Base-by-base conservation (phyloP, 2,888 invertebrate genomes). In the Sminthurinus aureus region DNA sequence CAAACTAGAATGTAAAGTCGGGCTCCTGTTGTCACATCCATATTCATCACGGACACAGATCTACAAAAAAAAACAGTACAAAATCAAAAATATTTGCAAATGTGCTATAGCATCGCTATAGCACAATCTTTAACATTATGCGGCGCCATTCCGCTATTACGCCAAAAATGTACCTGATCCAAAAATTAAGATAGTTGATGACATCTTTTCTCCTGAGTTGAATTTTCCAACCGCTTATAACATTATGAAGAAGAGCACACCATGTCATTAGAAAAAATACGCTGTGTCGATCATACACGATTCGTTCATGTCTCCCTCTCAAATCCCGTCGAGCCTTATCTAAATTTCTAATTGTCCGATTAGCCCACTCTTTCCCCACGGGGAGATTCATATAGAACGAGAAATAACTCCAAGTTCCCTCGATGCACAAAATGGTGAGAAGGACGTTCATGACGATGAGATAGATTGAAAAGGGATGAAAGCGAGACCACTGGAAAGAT, bases 181-280 rank as follows among this genome's bases (percentile, higher is more conserved):
- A 82, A 51, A 82, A 82, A 66, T 77, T 82, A 8, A 82, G 58
- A 22, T 77, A 82, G 15, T 76, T 77, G 71, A 78, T 52, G 22
- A 77, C 52, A 11, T 18, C 20, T 9, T 66, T 1, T 13, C 77
- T 66, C 15, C 20, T 8, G 11, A 22, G 9, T 12, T 22, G 51
- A 4, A 82, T 26, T 24, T 58, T 20, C 82, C 82, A 82, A 18
- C 82, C 82, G 20, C 82, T 82, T 0, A 82, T 0, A 69, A 82
- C 20, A 22, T 76, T 77, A 22, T 77, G 82, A 24, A 82, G 77
- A 9, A 82, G 77, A 50, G 20, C 20, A 67, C 77, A 77, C 77
- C 82, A 82, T 15, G 66, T 51, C 22, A 26, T 69, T 8, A 82
- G 13, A 24, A 82, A 82, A 15, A 52, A 69, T 0, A 77, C 20